These are phyloP conservation scores for Chalcis sispes DNA, from an alignment of 2,888 invertebrate species.

Conservation along the genomic window DNA sequence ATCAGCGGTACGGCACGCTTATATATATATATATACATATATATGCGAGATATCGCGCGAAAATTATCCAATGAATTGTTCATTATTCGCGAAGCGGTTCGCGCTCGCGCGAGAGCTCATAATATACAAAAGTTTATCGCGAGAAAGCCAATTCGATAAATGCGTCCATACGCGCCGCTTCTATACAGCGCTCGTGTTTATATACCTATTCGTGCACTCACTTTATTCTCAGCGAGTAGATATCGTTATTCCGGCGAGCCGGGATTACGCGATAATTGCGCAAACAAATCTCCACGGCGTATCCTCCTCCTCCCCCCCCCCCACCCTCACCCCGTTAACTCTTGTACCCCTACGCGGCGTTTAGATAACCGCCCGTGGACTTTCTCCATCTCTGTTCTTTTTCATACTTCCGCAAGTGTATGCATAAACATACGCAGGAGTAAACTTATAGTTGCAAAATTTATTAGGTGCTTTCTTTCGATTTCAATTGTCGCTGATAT, in stretches of 20 bases:
- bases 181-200: background rate
- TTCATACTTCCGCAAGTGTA: no score
- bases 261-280: constrained; percentile 50
- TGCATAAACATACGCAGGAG: no score
- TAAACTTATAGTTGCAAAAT: no score
- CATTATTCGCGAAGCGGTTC: constrained; percentile 40
- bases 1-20: no score
- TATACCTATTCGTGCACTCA: background rate
- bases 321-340: background rate
- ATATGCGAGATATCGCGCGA: constrained; percentile 38
- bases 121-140: constrained; percentile 29
- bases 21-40: no score
- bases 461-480: no score
- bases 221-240: constrained; percentile 37
- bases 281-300: constrained; percentile 48
- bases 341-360: constrained; percentile 6
- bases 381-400: background rate
- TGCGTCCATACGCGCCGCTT: constrained; percentile 1
- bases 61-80: constrained; percentile 45
- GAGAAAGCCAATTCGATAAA: constrained; percentile 52
- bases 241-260: constrained; percentile 36
- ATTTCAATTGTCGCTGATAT: no score
- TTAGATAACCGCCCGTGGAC: constrained; percentile 24
- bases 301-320: background rate
- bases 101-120: constrained; percentile 6